A percentile compares a stretch with the other conserved stretches of the same genome.
Evolutionary conservation across 2,797 vertebrate species (phyloP).

Genomic region (Lutjanus campechanus): DNA sequence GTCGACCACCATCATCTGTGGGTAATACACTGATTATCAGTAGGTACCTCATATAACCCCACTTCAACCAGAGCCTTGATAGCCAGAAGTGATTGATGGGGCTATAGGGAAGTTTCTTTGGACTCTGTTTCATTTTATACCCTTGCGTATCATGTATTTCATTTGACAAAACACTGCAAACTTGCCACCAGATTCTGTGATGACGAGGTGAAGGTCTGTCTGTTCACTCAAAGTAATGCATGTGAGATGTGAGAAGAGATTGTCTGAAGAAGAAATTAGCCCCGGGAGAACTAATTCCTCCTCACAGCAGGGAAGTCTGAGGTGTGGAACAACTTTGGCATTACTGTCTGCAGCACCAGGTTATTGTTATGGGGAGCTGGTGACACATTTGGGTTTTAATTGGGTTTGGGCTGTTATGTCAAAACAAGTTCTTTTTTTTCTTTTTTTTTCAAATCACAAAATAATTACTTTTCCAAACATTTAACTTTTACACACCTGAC

Average conservation of each 20-base stretch:
- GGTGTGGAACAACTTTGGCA: conserved; percentile 10
- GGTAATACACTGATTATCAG: no score
- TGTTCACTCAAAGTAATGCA: neutral
- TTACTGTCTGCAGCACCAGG: conserved; percentile 10
- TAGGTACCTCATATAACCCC: no score
- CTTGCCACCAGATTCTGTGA: conserved; percentile 10
- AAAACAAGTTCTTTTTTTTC: neutral
- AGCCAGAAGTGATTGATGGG: no score
- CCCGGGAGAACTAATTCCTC: conserved; percentile 7
- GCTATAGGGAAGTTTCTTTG: no score
- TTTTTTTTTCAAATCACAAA: neutral
- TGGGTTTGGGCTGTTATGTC: neutral
- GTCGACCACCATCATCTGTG: no score
- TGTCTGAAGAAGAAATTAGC: conserved; percentile 4
- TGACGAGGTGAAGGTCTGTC: neutral
- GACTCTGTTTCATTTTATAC: neutral
- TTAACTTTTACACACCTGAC: neutral
- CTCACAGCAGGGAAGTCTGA: conserved; percentile 13
- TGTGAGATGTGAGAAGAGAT: neutral
- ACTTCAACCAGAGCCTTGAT: no score
- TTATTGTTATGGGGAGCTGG: neutral
- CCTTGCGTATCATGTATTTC: neutral
- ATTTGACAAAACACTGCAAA: neutral
- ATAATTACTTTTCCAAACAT: neutral
- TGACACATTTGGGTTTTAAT: conserved; percentile 18